Evolutionary conservation across 1,140 invertebrate genomes (phyloP).

Genomic region (Zophobas morio): DNA sequence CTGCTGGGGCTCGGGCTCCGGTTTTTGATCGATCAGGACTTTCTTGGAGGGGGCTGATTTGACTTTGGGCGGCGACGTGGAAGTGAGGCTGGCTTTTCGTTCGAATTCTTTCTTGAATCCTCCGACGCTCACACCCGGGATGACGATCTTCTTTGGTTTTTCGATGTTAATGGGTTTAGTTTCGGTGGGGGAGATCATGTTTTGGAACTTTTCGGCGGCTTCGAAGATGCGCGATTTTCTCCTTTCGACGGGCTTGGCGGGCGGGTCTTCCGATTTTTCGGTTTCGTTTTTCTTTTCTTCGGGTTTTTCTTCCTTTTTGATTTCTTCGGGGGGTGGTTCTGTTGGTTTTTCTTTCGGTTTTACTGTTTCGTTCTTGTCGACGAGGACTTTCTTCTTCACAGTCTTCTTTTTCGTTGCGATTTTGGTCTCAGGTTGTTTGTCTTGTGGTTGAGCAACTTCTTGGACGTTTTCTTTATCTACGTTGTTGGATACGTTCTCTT

Average conservation of each 20-base stretch:
- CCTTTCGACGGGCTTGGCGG: slow-evolving; percentile 69
- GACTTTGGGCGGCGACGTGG: slow-evolving; percentile 66
- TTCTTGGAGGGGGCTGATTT: slow-evolving; percentile 58
- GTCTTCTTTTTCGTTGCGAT: slow-evolving; percentile 59
- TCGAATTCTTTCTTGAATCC: slow-evolving; percentile 89
- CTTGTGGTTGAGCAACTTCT: slow-evolving; percentile 50
- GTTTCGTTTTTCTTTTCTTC: slow-evolving; percentile 61
- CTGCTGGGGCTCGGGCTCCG: slow-evolving; percentile 48
- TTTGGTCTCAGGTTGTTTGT: slow-evolving; percentile 59
- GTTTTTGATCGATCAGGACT: slow-evolving; percentile 51
- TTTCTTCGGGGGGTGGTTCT: slow-evolving; percentile 7
- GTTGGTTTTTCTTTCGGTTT: slow-evolving; percentile 59
- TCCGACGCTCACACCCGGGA: slow-evolving; percentile 85
- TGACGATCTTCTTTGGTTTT: slow-evolving; percentile 85
- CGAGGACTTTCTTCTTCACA: slow-evolving; percentile 63
- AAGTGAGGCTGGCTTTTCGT: slow-evolving; percentile 78
- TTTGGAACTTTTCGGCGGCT: slow-evolving; percentile 81
- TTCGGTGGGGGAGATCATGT: slow-evolving; percentile 68
- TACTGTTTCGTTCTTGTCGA: slow-evolving; percentile 64
- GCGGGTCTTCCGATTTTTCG: slow-evolving; percentile 49
- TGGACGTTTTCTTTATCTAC: slow-evolving; percentile 67
- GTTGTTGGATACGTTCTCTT: slow-evolving; percentile 63
- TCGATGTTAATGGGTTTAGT: slow-evolving; percentile 67
- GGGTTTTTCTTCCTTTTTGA: slow-evolving; percentile 59
- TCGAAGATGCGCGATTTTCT: slow-evolving; percentile 80